Conservation (phyloP, 2,888 invertebrate species). For the Gari tellinella region DNA sequence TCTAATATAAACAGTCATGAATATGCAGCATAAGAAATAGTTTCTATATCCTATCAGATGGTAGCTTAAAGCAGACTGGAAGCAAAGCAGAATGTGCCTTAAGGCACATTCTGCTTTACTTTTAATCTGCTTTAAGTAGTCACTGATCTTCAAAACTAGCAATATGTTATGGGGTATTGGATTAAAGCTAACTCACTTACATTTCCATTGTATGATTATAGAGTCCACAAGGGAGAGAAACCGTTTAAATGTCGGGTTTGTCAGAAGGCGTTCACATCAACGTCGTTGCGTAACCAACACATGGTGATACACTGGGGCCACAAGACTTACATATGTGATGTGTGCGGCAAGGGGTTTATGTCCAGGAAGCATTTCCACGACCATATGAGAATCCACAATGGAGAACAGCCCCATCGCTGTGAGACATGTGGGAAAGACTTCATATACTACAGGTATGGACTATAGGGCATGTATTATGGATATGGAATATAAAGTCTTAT, state of each 20-base stretch:
- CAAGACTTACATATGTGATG: constrained; percentile 59
- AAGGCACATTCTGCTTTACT: too few relatives aligned
- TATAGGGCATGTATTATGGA: too few relatives aligned
- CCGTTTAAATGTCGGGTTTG: constrained; percentile 58
- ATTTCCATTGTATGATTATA: constrained; percentile 7
- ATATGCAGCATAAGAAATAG: too few relatives aligned
- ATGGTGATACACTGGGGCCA: constrained; percentile 59
- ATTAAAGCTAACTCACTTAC: too few relatives aligned
- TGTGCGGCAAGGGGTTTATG: constrained; percentile 63
- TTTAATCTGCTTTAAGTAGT: too few relatives aligned
- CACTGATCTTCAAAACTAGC: too few relatives aligned
- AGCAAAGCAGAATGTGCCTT: too few relatives aligned
- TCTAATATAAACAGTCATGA: too few relatives aligned
- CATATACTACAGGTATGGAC: constrained; percentile 62
- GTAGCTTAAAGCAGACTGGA: too few relatives aligned
- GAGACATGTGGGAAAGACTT: constrained; percentile 59
- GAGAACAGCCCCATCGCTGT: constrained; percentile 56
- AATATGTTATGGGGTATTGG: too few relatives aligned
- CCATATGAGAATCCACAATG: constrained; percentile 58
- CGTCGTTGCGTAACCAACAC: constrained; percentile 53
- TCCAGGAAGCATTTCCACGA: constrained; percentile 59
- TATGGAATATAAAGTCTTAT: too few relatives aligned
- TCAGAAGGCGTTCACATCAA: constrained; percentile 51
- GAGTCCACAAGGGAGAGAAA: constrained; percentile 56
- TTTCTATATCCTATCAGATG: too few relatives aligned